Evolutionary conservation across 2,888 invertebrate genomes (phyloP), one percentile per base, ranked within the genome.

Genomic region (Andrena bucephala): DNA sequence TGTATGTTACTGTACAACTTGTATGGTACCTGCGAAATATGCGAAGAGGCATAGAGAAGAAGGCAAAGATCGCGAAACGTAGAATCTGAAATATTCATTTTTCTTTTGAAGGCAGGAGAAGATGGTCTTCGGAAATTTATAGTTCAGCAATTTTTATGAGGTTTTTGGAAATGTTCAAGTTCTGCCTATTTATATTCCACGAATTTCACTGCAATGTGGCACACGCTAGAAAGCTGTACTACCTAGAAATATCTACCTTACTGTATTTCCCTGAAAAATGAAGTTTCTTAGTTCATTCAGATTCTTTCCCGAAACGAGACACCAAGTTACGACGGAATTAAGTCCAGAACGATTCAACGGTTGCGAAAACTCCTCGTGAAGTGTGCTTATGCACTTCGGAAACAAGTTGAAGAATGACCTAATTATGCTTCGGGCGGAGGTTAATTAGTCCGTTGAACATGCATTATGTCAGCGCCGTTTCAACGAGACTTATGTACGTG

Each of bases 391-490:
- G 54, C 57, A 57, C 20, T 62, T 81, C 48, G 31, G 59, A n/a
- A 72, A 62, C 54, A 48, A 54, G 66, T 68, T 54, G 48, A 10
- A 80, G 71, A 54, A 63, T 59, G 73, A 66, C 65, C 70, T 59
- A 76, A 71, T 75, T 80, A 69, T 65, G 76, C 59, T 50, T 76
- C 66, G 59, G 59, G 50, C 60, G 62, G 69, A 33, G 59, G 65
- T 79, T 69, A 80, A 69, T 70, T 74, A 67, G 74, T 69, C 42
- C 54, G 67, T 54, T 68, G 42, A 73, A 69, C 73, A 73, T 62
- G 67, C 63, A 72, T 81, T 67, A 72, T 70, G 78, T 81, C 70
- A 75, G 54, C 66, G 54, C 67, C 60, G 75, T 72, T 70, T 60
- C 52, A 69, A 65, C 66, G 33, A 27, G 67, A 70, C 79, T 77